Base-by-base conservation (phyloP, 2,888 invertebrate species). In the Stenoptilia bipunctidactyla region DNA sequence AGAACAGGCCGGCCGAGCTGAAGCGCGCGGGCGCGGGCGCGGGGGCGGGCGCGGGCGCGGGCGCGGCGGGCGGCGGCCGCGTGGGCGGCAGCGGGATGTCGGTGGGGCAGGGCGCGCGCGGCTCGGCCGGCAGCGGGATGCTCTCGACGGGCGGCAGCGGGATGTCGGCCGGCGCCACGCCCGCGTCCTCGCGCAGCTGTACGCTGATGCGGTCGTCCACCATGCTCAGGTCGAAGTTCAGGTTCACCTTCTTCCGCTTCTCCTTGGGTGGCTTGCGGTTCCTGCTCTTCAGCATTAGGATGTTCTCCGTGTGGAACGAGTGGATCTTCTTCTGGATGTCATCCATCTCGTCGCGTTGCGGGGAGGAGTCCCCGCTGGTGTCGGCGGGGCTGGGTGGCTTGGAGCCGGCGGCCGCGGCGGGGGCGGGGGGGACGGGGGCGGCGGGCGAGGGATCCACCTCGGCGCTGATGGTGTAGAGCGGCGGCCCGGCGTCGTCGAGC, bases 391-490 rank as follows among this genome's bases (percentile, higher is more conserved):
- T 76, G n/a, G n/a, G n/a, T n/a, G 4, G 20, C 20, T 3, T 3
- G 20, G 20, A 20, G 4, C 4, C 20, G 4, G 20, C 8, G 4
- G 20, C 4, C 3, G 20, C 4, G 8, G 20, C 82, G 62, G 76
- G 71, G 72, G 73, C 69, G 38, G 82, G 69, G 42, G 76, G 84
- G 54, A 63, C 2, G 93, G 94, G 45, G 96, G 85, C 1, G 96
- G 93, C 53, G 97, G 77, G 37, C 96, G 86, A 41, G 97, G 87
- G 66, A 97, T 98, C 70, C 97, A 97, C 33, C 96, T 86, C 0
- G 97, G 97, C 0, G 88, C n/a, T n/a, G n/a, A n/a, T n/a, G n/a
- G n/a, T n/a, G n/a, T n/a, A n/a, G n/a, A n/a, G n/a, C n/a, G n/a
- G n/a, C 12, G 73, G 74, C 4, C 61, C 38, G 46, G 77, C 77